phyloP scores from a whole-genome alignment of 1,140 invertebrate species.

The Spodoptera litura region DNA sequence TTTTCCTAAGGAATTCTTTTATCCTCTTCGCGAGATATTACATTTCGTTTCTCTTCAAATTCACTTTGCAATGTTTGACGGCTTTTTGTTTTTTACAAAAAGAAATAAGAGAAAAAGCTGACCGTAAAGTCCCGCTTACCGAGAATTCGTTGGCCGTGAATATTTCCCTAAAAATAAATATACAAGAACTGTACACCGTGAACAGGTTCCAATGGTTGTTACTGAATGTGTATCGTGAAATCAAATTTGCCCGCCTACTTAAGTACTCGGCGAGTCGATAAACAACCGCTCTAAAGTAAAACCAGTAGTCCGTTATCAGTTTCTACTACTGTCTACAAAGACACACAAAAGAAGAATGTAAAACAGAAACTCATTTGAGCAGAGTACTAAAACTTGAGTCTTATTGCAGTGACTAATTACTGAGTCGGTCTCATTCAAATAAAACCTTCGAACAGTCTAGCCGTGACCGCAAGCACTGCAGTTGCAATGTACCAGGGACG shows the following conservation, averaged over 20 bases:
- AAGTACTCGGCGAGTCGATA: slow-evolving; percentile 15
- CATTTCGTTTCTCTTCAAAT: slow-evolving; percentile 20
- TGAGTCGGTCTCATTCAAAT: slow-evolving; percentile 28
- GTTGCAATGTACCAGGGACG: slow-evolving; percentile 8
- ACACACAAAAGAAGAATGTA: too few relatives aligned
- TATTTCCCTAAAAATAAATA: slow-evolving; percentile 27
- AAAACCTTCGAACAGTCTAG: slow-evolving; percentile 26
- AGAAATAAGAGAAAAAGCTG: slow-evolving; percentile 3
- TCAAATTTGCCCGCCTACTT: slow-evolving; percentile 47
- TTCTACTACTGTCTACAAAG: background rate
- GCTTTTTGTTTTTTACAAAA: slow-evolving; percentile 11
- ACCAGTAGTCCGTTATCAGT: slow-evolving; percentile 1
- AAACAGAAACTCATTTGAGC: slow-evolving; percentile 1
- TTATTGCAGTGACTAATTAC: slow-evolving; percentile 25
- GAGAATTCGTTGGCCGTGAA: slow-evolving; percentile 27
- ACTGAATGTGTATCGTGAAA: slow-evolving; percentile 68
- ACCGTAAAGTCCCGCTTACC: slow-evolving; percentile 30
- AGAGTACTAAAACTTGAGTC: slow-evolving; percentile 13
- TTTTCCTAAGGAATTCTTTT: slow-evolving; percentile 15
- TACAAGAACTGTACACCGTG: slow-evolving; percentile 37
- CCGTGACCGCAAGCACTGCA: slow-evolving; percentile 23
- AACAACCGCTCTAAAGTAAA: background rate
- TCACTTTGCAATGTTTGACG: slow-evolving; percentile 20
- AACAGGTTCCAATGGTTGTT: slow-evolving; percentile 56
- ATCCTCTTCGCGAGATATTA: slow-evolving; percentile 19